Percentiles rank a stretch among this genome's conserved stretches.
phyloP scores from a whole-genome alignment of 2,888 invertebrate species.

The Ganaspis brasiliensis region DNA sequence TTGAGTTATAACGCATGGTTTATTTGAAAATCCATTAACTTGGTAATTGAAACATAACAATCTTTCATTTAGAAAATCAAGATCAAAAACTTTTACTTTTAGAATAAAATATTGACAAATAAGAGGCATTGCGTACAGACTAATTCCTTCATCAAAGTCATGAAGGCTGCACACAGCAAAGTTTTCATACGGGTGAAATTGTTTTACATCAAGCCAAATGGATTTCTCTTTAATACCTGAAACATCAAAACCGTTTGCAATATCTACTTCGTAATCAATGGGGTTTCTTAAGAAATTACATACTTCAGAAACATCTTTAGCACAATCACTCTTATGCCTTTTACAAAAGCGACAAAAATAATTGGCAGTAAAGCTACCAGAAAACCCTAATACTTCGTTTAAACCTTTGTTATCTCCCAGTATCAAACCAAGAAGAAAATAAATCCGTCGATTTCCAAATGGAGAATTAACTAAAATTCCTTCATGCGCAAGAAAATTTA shows the following conservation, averaged over 20 bases:
- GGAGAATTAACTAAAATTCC: background rate
- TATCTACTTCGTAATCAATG: background rate
- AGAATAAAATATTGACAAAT: background rate
- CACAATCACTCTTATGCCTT: conserved; percentile 1
- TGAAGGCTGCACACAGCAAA: background rate
- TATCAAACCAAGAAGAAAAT: background rate
- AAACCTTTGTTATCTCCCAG: too few species aligned
- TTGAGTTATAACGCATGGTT: background rate
- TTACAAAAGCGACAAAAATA: conserved; percentile 14
- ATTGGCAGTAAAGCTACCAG: conserved; percentile 1
- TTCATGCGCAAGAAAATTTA: conserved; percentile 1
- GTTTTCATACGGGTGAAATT: background rate
- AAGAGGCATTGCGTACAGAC: background rate
- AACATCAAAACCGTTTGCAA: background rate
- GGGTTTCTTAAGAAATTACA: background rate
- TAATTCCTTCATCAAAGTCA: background rate
- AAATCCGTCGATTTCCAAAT: background rate
- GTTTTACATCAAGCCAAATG: too few species aligned
- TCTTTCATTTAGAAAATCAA: background rate
- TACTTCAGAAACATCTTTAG: background rate
- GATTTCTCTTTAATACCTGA: conserved; percentile 5
- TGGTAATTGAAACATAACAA: background rate
- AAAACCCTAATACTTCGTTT: background rate
- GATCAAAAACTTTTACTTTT: background rate
- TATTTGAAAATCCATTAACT: background rate